Percentiles rank a stretch among this genome's conserved stretches.
These are phyloP conservation scores for Scotopteryx bipunctaria DNA, from an alignment of 2,888 invertebrate species.

Conservation along the genomic window DNA sequence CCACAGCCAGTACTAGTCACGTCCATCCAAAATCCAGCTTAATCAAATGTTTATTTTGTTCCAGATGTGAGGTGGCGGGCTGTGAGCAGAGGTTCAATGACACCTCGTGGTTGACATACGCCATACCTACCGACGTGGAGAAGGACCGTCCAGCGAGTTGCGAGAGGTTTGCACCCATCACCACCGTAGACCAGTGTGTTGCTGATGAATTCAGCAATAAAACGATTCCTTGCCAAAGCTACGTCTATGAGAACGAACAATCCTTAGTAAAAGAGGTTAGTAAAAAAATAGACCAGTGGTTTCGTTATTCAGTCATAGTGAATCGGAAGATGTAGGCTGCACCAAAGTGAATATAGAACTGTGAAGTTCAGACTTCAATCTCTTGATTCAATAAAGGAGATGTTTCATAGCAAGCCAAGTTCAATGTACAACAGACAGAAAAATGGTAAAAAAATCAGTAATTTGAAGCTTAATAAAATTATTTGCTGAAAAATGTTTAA, in stretches of 20 bases:
- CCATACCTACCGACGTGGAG: conserved; percentile 59
- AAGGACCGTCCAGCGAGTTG: conserved; percentile 52
- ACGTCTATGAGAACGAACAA: conserved; percentile 62
- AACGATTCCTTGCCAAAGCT: conserved; percentile 59
- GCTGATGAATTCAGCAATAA: conserved; percentile 60
- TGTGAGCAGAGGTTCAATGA: conserved; percentile 73
- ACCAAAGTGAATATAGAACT: too few species aligned
- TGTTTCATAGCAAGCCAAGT: too few species aligned
- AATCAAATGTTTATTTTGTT: conserved; percentile 12
- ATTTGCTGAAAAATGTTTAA: too few species aligned
- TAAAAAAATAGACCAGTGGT: too few species aligned
- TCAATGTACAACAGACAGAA: too few species aligned
- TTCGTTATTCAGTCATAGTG: too few species aligned
- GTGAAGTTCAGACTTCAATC: too few species aligned
- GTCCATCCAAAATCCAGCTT: neutral
- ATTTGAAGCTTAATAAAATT: too few species aligned
- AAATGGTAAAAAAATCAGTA: too few species aligned
- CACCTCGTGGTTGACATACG: conserved; percentile 69
- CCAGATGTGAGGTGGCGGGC: conserved; percentile 67
- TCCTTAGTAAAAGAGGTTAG: conserved; percentile 74
- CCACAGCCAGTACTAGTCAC: too few species aligned
- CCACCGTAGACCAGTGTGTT: conserved; percentile 51
- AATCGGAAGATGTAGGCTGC: too few species aligned
- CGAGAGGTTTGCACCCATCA: conserved; percentile 50
- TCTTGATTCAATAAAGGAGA: too few species aligned